Evolutionary conservation across 2,797 vertebrate genomes (phyloP).

Genomic region (Lateolabrax maculatus): DNA sequence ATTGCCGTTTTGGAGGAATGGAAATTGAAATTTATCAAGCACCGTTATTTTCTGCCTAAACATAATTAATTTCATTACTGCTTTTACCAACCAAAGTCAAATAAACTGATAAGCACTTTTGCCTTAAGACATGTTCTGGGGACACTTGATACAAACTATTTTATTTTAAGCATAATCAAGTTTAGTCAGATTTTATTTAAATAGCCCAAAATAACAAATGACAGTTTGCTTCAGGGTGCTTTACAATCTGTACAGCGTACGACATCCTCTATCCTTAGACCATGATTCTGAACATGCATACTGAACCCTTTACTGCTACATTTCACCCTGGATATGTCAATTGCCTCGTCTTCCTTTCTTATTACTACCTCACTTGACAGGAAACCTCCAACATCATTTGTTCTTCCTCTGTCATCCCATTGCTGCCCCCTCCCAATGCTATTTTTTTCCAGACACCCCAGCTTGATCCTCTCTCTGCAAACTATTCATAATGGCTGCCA

Average conservation of each 20-base stretch:
- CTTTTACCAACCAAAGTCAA: not conserved
- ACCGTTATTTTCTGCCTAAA: not conserved
- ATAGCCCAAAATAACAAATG: too few species aligned
- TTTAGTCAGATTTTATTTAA: too few species aligned
- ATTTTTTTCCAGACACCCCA: conserved; percentile 39
- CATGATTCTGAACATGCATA: too few species aligned
- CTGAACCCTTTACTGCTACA: not conserved
- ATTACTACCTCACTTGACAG: not conserved
- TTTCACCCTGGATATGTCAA: not conserved
- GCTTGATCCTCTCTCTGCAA: conserved; percentile 42
- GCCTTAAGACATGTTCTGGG: not conserved
- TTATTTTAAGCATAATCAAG: too few species aligned
- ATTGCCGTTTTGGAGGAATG: too few species aligned
- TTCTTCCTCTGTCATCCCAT: conserved; percentile 31
- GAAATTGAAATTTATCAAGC: not conserved
- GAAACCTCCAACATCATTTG: conserved; percentile 31
- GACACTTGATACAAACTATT: not conserved
- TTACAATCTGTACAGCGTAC: too few species aligned
- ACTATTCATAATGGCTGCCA: conserved; percentile 66
- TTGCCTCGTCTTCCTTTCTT: not conserved
- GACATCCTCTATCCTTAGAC: too few species aligned
- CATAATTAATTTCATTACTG: not conserved
- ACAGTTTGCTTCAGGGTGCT: too few species aligned
- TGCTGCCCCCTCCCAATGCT: not conserved
- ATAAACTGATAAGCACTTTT: not conserved